Conservation (phyloP, 2,113 vertebrate genomes). For the Paramisgurnus dabryanus region DNA sequence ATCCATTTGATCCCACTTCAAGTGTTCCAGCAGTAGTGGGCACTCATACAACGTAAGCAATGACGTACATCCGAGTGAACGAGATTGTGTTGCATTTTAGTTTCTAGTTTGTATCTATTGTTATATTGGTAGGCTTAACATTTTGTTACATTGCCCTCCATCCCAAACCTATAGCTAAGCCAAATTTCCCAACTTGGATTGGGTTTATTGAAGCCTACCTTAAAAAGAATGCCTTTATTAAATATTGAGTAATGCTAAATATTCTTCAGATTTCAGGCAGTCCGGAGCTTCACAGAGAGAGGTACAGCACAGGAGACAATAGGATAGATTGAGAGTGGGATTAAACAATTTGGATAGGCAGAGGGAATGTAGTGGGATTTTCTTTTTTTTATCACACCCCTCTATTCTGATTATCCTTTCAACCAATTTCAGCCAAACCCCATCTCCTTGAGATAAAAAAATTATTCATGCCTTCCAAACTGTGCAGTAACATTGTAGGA, state of each 20-base stretch:
- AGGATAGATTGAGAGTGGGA: constrained; percentile 13
- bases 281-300: constrained; percentile 27
- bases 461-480: constrained; percentile 60
- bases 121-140: neutral
- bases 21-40: too few species aligned
- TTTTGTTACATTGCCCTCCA: neutral
- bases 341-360: constrained; percentile 15
- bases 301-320: constrained; percentile 11
- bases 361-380: constrained; percentile 36
- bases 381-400: constrained; percentile 16
- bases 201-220: constrained; percentile 3
- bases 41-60: too few species aligned
- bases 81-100: too few species aligned
- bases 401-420: constrained; percentile 57
- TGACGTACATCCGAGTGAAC: too few species aligned
- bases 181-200: neutral
- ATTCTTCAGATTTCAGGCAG: constrained; percentile 32
- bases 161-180: too few species aligned
- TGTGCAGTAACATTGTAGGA: constrained; percentile 45
- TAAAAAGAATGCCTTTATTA: constrained; percentile 41
- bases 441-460: constrained; percentile 58
- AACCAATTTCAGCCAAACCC: constrained; percentile 49
- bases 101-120: too few species aligned
- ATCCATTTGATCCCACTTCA: too few species aligned
- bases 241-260: constrained; percentile 20